These are phyloP conservation scores for Leptinotarsa juncta DNA, from an alignment of 2,888 invertebrate genomes.

Conservation along the genomic window DNA sequence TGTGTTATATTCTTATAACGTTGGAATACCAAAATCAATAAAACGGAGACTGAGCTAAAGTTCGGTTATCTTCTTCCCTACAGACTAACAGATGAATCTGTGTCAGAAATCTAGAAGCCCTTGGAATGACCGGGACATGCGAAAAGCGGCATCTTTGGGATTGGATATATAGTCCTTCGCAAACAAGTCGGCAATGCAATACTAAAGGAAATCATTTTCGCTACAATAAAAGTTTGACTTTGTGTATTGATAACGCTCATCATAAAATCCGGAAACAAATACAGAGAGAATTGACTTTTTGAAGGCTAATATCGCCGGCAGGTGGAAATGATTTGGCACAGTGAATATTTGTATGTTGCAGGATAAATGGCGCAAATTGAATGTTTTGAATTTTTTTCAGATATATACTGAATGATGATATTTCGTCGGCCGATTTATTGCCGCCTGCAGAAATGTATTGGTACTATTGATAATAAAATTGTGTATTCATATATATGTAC, in stretches of 20 bases:
- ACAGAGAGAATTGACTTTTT: not conserved
- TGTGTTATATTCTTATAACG: not conserved
- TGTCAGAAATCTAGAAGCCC: conserved; percentile 37
- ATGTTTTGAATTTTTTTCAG: too few species aligned
- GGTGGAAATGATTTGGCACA: not conserved
- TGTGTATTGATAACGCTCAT: not conserved
- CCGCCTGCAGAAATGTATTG: too few species aligned
- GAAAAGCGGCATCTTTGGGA: conserved; percentile 56
- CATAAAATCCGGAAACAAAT: not conserved
- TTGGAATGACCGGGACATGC: conserved; percentile 59
- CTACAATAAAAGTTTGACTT: conserved; percentile 30
- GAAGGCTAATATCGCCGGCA: not conserved
- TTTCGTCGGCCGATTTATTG: too few species aligned
- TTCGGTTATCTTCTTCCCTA: conserved; percentile 29
- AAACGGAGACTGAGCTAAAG: too few species aligned
- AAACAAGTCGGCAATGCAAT: conserved; percentile 51
- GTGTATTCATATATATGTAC: too few species aligned
- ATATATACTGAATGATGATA: too few species aligned
- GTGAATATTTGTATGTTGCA: too few species aligned
- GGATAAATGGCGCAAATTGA: too few species aligned
- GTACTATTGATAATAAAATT: too few species aligned
- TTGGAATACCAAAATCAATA: not conserved
- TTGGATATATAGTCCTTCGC: conserved; percentile 56
- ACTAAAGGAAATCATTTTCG: conserved; percentile 31
- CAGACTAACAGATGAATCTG: conserved; percentile 38